Conservation (phyloP, 2,113 vertebrate genomes). For the Henicopernis longicauda region DNA sequence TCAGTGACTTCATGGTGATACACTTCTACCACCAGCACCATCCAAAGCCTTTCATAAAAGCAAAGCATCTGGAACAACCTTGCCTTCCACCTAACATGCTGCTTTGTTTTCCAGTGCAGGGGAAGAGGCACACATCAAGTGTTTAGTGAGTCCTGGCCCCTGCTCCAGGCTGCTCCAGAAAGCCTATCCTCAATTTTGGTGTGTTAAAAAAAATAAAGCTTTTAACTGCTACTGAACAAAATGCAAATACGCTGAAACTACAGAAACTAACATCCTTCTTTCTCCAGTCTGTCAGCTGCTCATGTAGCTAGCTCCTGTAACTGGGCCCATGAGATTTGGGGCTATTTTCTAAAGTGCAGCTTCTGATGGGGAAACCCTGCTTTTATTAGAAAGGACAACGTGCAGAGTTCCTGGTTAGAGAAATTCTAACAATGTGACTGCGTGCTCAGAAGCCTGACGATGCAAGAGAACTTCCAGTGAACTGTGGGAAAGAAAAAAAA, state of each 20-base stretch:
- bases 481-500: background rate
- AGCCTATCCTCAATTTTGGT: background rate
- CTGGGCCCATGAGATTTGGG: background rate
- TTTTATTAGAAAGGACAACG: background rate
- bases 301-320: background rate
- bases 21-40: background rate
- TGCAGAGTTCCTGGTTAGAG: background rate
- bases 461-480: background rate
- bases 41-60: background rate
- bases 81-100: background rate
- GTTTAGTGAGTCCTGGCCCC: background rate
- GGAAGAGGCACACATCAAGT: background rate
- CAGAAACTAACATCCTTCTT: background rate
- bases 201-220: background rate
- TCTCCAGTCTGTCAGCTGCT: background rate
- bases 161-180: background rate
- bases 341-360: background rate
- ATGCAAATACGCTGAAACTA: accelerated
- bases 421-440: background rate
- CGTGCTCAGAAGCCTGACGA: background rate
- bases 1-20: background rate
- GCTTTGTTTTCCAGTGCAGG: background rate
- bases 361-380: accelerated
- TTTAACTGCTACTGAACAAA: background rate
- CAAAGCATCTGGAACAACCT: background rate